phyloP scores from a whole-genome alignment of 2,113 vertebrate species.

The Lepidothrix coronata region DNA sequence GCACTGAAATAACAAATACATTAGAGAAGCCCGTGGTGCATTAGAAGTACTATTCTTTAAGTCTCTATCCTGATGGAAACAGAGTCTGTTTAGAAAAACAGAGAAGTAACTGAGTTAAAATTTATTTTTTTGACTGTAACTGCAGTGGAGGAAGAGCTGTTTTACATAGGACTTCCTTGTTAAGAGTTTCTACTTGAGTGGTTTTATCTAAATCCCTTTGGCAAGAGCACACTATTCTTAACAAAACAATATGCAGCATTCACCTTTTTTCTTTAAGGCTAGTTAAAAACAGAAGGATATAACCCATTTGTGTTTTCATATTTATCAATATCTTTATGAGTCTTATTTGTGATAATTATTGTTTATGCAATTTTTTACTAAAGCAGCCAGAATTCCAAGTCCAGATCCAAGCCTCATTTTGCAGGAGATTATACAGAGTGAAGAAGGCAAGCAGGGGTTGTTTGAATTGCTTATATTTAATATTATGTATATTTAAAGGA shows the following conservation, averaged over 20 bases:
- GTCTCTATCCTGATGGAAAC: neutral
- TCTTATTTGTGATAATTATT: neutral
- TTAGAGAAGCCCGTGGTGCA: conserved; percentile 7
- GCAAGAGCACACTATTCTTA: neutral
- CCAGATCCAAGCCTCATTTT: neutral
- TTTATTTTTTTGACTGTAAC: neutral
- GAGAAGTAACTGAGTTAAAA: neutral
- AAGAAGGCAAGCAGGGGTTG: neutral
- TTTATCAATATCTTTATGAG: neutral
- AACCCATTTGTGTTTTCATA: neutral
- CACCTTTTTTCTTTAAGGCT: neutral
- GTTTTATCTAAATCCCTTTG: neutral
- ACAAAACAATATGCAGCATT: neutral
- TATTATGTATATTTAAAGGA: neutral
- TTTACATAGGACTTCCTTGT: neutral
- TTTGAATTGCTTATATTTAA: neutral
- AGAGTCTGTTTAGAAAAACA: neutral
- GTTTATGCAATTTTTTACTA: neutral
- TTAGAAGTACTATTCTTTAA: conserved; percentile 14
- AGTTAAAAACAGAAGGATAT: neutral
- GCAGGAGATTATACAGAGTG: neutral
- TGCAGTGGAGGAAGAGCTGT: neutral
- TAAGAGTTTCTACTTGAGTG: neutral
- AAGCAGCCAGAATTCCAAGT: neutral
- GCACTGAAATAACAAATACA: conserved; percentile 26